Conservation (phyloP, 2,888 invertebrate genomes). For the Acrobasis repandana region DNA sequence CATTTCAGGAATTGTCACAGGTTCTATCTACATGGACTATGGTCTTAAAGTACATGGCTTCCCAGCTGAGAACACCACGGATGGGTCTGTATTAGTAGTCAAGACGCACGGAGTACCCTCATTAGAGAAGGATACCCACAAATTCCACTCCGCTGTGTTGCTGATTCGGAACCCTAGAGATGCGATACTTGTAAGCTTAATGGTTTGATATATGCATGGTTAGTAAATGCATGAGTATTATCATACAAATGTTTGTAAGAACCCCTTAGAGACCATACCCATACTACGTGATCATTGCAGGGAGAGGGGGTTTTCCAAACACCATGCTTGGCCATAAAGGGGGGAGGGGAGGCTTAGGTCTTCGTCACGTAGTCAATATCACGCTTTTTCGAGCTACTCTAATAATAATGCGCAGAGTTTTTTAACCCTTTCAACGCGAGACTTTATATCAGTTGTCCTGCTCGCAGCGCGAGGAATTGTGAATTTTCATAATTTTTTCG, state of each 20-base stretch:
- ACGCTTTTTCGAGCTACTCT: no score
- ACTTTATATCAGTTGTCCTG: no score
- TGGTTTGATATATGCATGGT: background rate
- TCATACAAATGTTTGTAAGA: background rate
- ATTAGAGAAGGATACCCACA: conserved; percentile 63
- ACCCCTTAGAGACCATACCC: no score
- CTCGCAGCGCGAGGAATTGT: no score
- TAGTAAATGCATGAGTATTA: background rate
- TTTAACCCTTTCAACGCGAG: no score
- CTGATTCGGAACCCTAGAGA: conserved; percentile 88
- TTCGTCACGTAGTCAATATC: no score
- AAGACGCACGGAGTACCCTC: conserved; percentile 91
- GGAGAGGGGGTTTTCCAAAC: no score
- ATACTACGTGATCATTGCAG: no score
- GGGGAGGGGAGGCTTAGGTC: no score
- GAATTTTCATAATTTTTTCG: no score
- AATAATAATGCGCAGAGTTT: no score
- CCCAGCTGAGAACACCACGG: conserved; percentile 89
- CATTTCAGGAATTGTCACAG: conserved; percentile 87
- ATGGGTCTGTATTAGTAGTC: conserved; percentile 89
- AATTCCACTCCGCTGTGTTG: conserved; percentile 86
- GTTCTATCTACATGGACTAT: conserved; percentile 92
- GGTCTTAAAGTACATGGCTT: conserved; percentile 90
- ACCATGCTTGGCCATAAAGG: no score
- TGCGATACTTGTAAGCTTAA: conserved; percentile 82